These are phyloP conservation scores for Hyperoplus lanceolatus DNA, from an alignment of 2,797 vertebrate genomes.

Conservation along the genomic window DNA sequence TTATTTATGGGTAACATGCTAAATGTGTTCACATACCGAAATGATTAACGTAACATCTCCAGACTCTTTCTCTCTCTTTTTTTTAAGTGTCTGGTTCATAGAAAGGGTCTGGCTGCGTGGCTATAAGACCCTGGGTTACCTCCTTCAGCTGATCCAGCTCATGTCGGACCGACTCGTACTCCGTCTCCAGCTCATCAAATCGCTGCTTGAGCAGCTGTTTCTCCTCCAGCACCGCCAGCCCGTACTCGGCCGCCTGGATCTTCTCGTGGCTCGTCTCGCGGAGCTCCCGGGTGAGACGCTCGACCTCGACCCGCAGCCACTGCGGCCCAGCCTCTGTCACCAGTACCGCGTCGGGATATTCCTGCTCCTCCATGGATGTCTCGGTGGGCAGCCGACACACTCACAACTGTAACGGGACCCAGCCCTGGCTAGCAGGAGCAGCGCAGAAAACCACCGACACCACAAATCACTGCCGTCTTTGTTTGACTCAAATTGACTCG, in stretches of 20 bases:
- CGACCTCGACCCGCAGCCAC: slow-evolving; percentile 91
- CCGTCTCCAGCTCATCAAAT: slow-evolving; percentile 94
- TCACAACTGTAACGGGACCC: slow-evolving; percentile 75
- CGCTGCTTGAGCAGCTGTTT: slow-evolving; percentile 95
- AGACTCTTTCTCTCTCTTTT: background rate
- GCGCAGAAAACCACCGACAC: slow-evolving; percentile 47
- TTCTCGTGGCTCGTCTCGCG: slow-evolving; percentile 95
- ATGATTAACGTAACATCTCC: background rate
- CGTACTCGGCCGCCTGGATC: slow-evolving; percentile 98
- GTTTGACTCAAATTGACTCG: slow-evolving; percentile 54
- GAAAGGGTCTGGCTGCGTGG: slow-evolving; percentile 26
- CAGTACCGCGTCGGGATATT: slow-evolving; percentile 89
- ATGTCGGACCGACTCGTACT: slow-evolving; percentile 91
- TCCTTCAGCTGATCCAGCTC: slow-evolving; percentile 97
- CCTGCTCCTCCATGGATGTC: slow-evolving; percentile 91
- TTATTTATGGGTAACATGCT: background rate
- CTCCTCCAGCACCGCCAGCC: slow-evolving; percentile 96
- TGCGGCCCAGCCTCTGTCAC: slow-evolving; percentile 90
- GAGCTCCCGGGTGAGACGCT: slow-evolving; percentile 92
- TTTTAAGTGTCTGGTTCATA: no score
- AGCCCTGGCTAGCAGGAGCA: slow-evolving; percentile 69
- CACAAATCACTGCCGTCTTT: slow-evolving; percentile 74
- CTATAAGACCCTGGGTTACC: slow-evolving; percentile 80
- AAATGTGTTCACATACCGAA: background rate
- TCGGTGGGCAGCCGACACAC: slow-evolving; percentile 74